These are phyloP conservation scores for Plectrocnemia conspersa DNA, from an alignment of 1,140 invertebrate species.

Conservation along the genomic window DNA sequence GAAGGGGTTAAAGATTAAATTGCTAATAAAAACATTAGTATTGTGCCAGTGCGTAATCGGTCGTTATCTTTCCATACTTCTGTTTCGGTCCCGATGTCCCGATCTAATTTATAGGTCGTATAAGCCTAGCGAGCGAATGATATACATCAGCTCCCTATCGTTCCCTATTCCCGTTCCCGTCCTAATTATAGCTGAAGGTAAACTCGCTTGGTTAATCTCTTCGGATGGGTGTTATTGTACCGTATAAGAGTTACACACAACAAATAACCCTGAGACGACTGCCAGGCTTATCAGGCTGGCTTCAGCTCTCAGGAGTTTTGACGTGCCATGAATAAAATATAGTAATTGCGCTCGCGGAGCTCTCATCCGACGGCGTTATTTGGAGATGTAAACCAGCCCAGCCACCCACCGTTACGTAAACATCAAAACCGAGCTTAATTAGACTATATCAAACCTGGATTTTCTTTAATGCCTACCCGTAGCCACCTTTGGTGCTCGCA, in stretches of 20 bases:
- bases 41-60: too few relatives aligned
- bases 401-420: slow-evolving; percentile 11
- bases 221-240: slow-evolving; percentile 10
- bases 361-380: background rate
- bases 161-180: background rate
- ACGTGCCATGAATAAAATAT: slow-evolving; percentile 18
- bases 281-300: background rate
- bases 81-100: too few relatives aligned
- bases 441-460: slow-evolving; percentile 8
- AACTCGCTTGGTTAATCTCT: background rate
- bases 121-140: too few relatives aligned
- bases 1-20: too few relatives aligned
- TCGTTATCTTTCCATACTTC: too few relatives aligned
- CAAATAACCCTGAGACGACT: slow-evolving; percentile 15
- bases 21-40: too few relatives aligned
- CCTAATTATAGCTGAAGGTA: background rate
- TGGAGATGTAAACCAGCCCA: too few relatives aligned
- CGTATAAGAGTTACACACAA: slow-evolving; percentile 6
- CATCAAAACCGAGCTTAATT: slow-evolving; percentile 22
- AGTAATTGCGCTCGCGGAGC: slow-evolving; percentile 5
- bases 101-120: too few relatives aligned
- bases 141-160: background rate
- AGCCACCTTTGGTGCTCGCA: background rate
- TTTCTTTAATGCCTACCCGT: background rate
- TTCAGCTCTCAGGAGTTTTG: slow-evolving; percentile 12